Evolutionary conservation across 1,140 invertebrate genomes (phyloP), one percentile per base, ranked within the genome.

Genomic region (Drosophila tristis): DNA sequence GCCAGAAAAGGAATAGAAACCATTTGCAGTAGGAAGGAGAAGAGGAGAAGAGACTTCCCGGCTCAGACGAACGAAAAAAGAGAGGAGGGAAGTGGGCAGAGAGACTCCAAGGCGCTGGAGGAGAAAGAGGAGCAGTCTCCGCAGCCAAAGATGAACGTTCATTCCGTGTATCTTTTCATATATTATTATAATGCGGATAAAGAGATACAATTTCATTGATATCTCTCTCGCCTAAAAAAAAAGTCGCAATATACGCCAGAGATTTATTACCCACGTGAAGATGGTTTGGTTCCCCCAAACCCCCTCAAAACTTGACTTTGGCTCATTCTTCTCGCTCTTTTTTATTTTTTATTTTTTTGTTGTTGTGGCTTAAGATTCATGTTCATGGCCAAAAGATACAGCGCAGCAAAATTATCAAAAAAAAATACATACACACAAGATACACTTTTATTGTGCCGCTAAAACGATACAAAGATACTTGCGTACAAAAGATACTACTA

Each of bases 121-220:
- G 62, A 31, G 54, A 20, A 20, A 20, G 20, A 20, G 20, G 20
- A 20, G 20, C 20, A 1, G 1, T 20, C 20, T 20, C 60, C 31
- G 20, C 20, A 2, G 20, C 31, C 29, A 31, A 11, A 11, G 31
- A 35, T 35, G 8, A 35, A 39, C 35, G 35, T 39, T 39, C 66
- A 61, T 63, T 77, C 75, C 35, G 0, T 39, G 79, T 62, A 89
- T 80, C 75, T 39, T 39, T 39, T 39, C 78, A 79, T 91, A 91
- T 89, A 91, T 91, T 91, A 91, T 81, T 80, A 91, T 91, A 89
- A 90, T 90, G 90, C 86, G 90, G 90, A 91, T 91, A 90, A 91
- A 89, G 73, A 91, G 90, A 91, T 91, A 91, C 82, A 90, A 91
- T 91, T 91, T 91, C 90, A 90, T 91, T 91, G 90, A 91, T 91